phyloP scores from a whole-genome alignment of 2,113 vertebrate genomes.

The Carassius gibelio region DNA sequence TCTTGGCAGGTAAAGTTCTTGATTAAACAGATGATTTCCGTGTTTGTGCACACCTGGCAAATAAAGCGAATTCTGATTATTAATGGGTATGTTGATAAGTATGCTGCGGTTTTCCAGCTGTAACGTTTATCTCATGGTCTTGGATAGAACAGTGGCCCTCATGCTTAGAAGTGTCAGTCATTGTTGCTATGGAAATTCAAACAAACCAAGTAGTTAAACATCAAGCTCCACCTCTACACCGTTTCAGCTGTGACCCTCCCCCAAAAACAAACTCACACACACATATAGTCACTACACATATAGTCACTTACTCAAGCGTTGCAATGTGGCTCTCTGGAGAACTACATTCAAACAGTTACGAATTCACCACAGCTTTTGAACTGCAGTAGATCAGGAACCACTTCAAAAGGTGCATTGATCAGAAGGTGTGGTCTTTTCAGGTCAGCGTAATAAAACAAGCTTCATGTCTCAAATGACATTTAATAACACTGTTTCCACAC shows the following conservation, averaged over 20 bases:
- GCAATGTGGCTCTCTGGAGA: constrained; percentile 40
- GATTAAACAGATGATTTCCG: neutral
- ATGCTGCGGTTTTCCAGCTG: neutral
- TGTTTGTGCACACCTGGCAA: no score
- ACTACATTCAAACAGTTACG: constrained; percentile 10
- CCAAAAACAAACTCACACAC: constrained; percentile 19
- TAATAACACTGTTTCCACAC: neutral
- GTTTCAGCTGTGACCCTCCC: neutral
- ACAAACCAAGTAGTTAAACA: constrained; percentile 55
- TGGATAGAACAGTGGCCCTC: neutral
- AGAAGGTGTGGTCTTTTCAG: constrained; percentile 6
- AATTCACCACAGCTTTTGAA: constrained; percentile 9
- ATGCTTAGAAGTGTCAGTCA: constrained; percentile 13
- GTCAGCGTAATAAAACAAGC: constrained; percentile 11
- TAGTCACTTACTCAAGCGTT: constrained; percentile 22
- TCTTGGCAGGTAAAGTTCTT: neutral
- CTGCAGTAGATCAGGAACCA: neutral
- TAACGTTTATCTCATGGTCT: neutral
- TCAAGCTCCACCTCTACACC: constrained; percentile 38
- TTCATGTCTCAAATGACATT: neutral
- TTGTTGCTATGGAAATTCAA: constrained; percentile 27
- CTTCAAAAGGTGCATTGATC: neutral
- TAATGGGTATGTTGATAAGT: neutral
- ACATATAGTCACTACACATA: neutral
- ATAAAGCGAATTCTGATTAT: no score